phyloP scores from a whole-genome alignment of 2,888 invertebrate genomes.

The Caenorhabditis uteleia region DNA sequence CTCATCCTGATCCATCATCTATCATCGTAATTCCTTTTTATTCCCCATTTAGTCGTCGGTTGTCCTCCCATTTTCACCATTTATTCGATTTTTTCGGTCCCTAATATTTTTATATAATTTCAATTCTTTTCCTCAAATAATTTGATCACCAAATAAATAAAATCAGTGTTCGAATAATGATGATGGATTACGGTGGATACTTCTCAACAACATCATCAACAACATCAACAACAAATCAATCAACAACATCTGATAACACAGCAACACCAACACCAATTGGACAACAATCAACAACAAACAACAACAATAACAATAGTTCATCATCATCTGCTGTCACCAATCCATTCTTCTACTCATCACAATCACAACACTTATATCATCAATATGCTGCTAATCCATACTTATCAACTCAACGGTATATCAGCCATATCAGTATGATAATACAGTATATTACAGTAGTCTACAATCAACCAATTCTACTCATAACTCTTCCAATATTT shows the following conservation, averaged over 20 bases:
- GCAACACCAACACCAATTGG: slow-evolving; percentile 5
- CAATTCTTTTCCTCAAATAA: too few relatives aligned
- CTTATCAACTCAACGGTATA: slow-evolving; percentile 23
- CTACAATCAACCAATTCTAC: slow-evolving; percentile 1
- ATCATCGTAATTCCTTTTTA: too few relatives aligned
- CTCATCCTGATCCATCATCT: too few relatives aligned
- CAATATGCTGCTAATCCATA: slow-evolving; percentile 51
- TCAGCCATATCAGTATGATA: too few relatives aligned
- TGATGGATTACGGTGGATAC: slow-evolving; percentile 56
- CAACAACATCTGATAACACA: slow-evolving; percentile 4
- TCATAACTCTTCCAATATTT: slow-evolving; percentile 15
- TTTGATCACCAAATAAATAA: too few relatives aligned
- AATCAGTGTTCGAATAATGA: slow-evolving; percentile 15
- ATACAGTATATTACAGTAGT: slow-evolving; percentile 2
- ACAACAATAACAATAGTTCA: too few relatives aligned
- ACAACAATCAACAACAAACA: too few relatives aligned
- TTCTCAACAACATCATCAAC: slow-evolving; percentile 28
- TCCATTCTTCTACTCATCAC: slow-evolving; percentile 28
- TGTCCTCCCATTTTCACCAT: too few relatives aligned
- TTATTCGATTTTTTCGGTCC: too few relatives aligned
- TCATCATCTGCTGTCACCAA: slow-evolving; percentile 24
- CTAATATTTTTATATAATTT: too few relatives aligned
- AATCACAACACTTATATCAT: slow-evolving; percentile 44
- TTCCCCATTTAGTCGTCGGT: too few relatives aligned
- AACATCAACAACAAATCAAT: slow-evolving; percentile 7